Evolutionary conservation across 1,140 invertebrate species (phyloP).

Genomic region (Mercenaria mercenaria): DNA sequence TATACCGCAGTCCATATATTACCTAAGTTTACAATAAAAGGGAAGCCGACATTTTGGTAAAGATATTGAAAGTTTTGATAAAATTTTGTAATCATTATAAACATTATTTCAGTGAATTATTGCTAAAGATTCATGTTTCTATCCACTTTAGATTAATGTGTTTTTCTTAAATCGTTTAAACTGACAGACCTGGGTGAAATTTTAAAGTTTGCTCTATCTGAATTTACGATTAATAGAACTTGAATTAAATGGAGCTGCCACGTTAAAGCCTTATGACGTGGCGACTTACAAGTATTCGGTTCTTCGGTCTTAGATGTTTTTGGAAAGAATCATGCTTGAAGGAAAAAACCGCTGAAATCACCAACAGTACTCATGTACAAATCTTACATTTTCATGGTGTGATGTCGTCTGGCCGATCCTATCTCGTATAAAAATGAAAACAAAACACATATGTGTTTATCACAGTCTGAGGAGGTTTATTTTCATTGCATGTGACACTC

Average conservation of each 20-base stretch:
- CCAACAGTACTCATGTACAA: too few relatives aligned
- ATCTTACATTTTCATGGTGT: too few relatives aligned
- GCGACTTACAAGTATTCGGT: too few relatives aligned
- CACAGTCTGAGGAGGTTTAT: background rate
- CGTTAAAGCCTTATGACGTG: too few relatives aligned
- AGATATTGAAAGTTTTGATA: background rate
- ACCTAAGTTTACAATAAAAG: constrained; percentile 2
- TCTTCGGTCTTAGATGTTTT: too few relatives aligned
- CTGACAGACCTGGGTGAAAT: background rate
- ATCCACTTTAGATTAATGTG: background rate
- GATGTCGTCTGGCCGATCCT: background rate
- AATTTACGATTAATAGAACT: too few relatives aligned
- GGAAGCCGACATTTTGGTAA: background rate
- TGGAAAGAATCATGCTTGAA: too few relatives aligned
- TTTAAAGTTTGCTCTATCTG: too few relatives aligned
- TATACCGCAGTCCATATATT: constrained; percentile 31
- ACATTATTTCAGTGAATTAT: background rate
- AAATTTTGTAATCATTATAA: background rate
- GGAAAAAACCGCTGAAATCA: too few relatives aligned
- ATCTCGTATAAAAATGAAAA: background rate
- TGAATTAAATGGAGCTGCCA: too few relatives aligned
- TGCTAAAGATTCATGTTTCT: background rate
- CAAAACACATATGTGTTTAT: background rate
- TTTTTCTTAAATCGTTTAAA: background rate
- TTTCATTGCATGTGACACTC: background rate